Evolutionary conservation across 2,797 vertebrate species (phyloP), one percentile per base, ranked within the genome.

Genomic region (Crenuchus spilurus): DNA sequence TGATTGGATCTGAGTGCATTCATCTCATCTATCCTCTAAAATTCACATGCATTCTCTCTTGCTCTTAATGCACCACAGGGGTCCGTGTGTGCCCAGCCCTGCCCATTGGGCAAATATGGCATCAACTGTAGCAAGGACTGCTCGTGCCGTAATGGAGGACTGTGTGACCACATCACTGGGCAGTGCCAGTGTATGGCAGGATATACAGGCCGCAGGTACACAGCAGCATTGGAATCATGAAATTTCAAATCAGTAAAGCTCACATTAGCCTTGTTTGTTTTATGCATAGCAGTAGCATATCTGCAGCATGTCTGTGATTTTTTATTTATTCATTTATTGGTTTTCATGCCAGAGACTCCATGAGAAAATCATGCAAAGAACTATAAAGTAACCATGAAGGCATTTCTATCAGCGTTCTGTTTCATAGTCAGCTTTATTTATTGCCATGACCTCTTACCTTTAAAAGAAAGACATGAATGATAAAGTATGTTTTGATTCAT

Each of bases 121-220:
- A 92, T 95, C 84, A 99, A 99, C 88, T 99, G 97, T 92, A 98
- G 96, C 91, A 95, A 96, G 84, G 95, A 97, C 80, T 99, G 98
- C 57, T 95, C 96, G 0, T 99, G 98, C 83, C 96, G 97, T 70
- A 99, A 99, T 0, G 94, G 95, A 33, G 97, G 96, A 13, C 88
- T 96, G 70, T 99, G 98, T 65, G 95, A 99, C 82, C 95, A 96
- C 0, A 87, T 98, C 88, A 96, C 92, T 0, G 98, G 98, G 55
- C 95, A 94, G 76, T 99, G 97, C 87, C 88, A 97, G 79, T 99
- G 98, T 57, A 80, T 94, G 13, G 93, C 96, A 0, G 98, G 98
- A 75, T 98, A 98, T 82, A 92, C 94, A 67, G 97, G 97, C 73
- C 95, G 96, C 90, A 98, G 98, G 98, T 99, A 90, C 7, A 60